Evolutionary conservation across 1,140 invertebrate species (phyloP).

Genomic region (Trachymyrmex cornetzi): DNA sequence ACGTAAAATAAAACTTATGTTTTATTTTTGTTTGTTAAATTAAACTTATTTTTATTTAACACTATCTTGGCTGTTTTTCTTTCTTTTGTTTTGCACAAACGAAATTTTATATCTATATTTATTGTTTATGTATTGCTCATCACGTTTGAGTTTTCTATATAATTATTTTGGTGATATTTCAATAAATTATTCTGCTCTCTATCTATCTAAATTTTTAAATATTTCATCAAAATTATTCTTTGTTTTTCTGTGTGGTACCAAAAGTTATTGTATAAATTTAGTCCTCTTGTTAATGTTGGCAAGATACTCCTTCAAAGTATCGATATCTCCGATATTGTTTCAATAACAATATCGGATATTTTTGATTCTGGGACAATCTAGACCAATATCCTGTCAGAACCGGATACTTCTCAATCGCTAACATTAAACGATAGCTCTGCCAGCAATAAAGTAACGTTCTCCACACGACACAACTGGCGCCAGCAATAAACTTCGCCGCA

Average conservation of each 20-base stretch:
- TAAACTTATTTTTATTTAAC: too few relatives aligned
- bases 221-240: too few relatives aligned
- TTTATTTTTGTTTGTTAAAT: too few relatives aligned
- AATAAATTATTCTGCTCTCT: too few relatives aligned
- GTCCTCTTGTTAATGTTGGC: background rate
- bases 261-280: conserved; percentile 2
- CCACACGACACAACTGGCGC: conserved; percentile 34
- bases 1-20: too few relatives aligned
- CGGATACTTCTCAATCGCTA: conserved; percentile 30
- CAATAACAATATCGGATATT: conserved; percentile 8
- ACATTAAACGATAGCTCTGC: conserved; percentile 17
- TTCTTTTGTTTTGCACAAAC: too few relatives aligned
- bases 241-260: background rate
- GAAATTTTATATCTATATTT: too few relatives aligned
- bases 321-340: background rate
- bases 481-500: conserved; percentile 50
- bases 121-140: too few relatives aligned
- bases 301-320: background rate
- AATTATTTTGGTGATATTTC: too few relatives aligned
- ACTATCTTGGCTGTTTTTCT: too few relatives aligned
- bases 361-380: conserved; percentile 5
- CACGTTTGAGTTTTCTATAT: too few relatives aligned
- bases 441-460: conserved; percentile 31
- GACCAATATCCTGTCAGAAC: background rate
- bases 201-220: too few relatives aligned